Evolutionary conservation across 2,113 vertebrate genomes (phyloP).

Genomic region (Oncorhynchus masou): DNA sequence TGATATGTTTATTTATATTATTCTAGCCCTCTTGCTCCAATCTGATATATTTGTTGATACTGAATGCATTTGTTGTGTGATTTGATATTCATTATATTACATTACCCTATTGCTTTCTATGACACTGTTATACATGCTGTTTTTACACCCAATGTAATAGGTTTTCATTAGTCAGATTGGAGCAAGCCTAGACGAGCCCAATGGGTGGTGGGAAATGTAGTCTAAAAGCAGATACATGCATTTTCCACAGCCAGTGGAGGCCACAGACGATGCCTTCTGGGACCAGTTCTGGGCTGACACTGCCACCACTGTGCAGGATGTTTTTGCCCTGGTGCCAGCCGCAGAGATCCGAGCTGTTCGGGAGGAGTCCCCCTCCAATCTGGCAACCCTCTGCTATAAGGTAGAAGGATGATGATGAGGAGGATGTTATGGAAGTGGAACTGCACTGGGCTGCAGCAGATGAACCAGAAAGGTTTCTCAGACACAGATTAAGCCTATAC

Average conservation of each 20-base stretch:
- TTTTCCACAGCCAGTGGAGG: slow-evolving; percentile 87
- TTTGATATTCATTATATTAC: not conserved
- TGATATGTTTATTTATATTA: too few species aligned
- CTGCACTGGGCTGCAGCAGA: not conserved
- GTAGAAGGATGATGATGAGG: slow-evolving; percentile 59
- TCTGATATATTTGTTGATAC: not conserved
- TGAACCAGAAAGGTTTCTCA: not conserved
- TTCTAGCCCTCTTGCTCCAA: too few species aligned
- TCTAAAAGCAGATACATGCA: slow-evolving; percentile 8
- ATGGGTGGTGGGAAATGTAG: slow-evolving; percentile 1
- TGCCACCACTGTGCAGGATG: slow-evolving; percentile 94
- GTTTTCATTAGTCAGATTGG: too few species aligned
- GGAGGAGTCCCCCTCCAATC: slow-evolving; percentile 95
- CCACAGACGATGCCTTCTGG: slow-evolving; percentile 97
- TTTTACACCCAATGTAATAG: too few species aligned
- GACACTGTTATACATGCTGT: too few species aligned
- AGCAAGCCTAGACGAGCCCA: not conserved
- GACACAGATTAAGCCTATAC: too few species aligned
- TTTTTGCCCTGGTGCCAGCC: slow-evolving; percentile 94
- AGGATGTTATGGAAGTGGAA: not conserved
- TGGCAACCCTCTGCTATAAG: slow-evolving; percentile 98
- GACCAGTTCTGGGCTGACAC: slow-evolving; percentile 98
- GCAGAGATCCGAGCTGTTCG: slow-evolving; percentile 96
- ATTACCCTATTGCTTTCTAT: too few species aligned
- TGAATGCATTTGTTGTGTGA: not conserved